Percentiles rank a stretch among this genome's conserved stretches.
phyloP scores from a whole-genome alignment of 2,888 invertebrate genomes.

The Xiphydria camelus region DNA sequence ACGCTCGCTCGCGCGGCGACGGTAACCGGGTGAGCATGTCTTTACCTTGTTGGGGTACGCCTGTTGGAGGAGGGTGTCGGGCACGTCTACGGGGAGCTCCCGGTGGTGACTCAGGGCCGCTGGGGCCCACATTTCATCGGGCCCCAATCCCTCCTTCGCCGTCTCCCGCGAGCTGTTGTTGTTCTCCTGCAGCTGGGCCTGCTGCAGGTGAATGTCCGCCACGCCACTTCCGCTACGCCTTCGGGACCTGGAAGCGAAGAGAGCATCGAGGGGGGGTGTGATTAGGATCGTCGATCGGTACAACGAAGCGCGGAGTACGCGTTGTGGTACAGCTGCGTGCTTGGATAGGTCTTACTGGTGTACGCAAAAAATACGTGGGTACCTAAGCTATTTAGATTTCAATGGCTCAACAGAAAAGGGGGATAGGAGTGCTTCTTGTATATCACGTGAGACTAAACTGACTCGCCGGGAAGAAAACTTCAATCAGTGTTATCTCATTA shows the following conservation, averaged over 20 bases:
- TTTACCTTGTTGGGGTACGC: slow-evolving; percentile 60
- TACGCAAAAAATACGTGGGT: too few relatives aligned
- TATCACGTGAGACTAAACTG: too few relatives aligned
- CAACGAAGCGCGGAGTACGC: too few relatives aligned
- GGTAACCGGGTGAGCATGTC: slow-evolving; percentile 24
- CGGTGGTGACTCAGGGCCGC: slow-evolving; percentile 77
- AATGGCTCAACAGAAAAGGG: too few relatives aligned
- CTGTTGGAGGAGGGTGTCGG: slow-evolving; percentile 68
- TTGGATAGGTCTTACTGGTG: too few relatives aligned
- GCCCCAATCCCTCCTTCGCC: slow-evolving; percentile 52
- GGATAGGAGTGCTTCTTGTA: too few relatives aligned
- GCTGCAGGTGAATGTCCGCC: slow-evolving; percentile 76
- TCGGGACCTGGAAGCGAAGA: slow-evolving; percentile 69
- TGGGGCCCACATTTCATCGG: slow-evolving; percentile 60
- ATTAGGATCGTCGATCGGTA: too few relatives aligned
- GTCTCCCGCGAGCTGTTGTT: slow-evolving; percentile 59
- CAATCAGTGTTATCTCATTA: too few relatives aligned
- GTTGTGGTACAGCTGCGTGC: too few relatives aligned
- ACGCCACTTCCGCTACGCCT: slow-evolving; percentile 80
- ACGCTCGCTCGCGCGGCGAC: slow-evolving; percentile 52
- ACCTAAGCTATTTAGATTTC: too few relatives aligned
- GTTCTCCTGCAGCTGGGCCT: slow-evolving; percentile 64
- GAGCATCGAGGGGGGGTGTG: too few relatives aligned
- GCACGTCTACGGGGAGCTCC: slow-evolving; percentile 99
- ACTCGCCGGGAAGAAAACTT: too few relatives aligned